These are phyloP conservation scores for Entomobrya multifasciata DNA, from an alignment of 2,888 invertebrate genomes.

Conservation along the genomic window DNA sequence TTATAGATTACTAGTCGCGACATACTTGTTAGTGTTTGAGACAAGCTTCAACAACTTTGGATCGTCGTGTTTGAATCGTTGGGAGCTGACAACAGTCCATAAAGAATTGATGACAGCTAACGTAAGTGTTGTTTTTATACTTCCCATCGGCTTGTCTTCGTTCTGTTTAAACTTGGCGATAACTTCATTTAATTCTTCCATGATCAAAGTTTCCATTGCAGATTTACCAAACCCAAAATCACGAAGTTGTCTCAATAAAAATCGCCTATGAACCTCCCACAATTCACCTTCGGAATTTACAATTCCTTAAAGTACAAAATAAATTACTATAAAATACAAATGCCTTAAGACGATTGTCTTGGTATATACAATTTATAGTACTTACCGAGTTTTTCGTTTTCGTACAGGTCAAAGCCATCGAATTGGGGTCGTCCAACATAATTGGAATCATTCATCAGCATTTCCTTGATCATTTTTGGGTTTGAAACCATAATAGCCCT, in stretches of 20 bases:
- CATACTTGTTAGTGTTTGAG: slow-evolving; percentile 34
- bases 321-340: neutral
- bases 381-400: slow-evolving; percentile 7
- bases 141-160: slow-evolving; percentile 54
- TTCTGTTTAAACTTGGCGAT: slow-evolving; percentile 53
- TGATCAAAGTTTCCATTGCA: slow-evolving; percentile 65
- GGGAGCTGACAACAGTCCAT: slow-evolving; percentile 70
- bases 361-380: too few species aligned
- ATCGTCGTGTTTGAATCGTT: slow-evolving; percentile 69
- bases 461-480: slow-evolving; percentile 55
- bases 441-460: slow-evolving; percentile 11
- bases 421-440: slow-evolving; percentile 45
- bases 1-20: neutral
- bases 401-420: slow-evolving; percentile 31
- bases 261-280: slow-evolving; percentile 57
- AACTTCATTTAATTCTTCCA: slow-evolving; percentile 72
- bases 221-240: slow-evolving; percentile 76
- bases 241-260: slow-evolving; percentile 54
- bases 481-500: slow-evolving; percentile 39
- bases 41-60: slow-evolving; percentile 55
- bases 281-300: slow-evolving; percentile 48
- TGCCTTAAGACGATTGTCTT: too few species aligned
- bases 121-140: slow-evolving; percentile 60
- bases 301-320: slow-evolving; percentile 8
- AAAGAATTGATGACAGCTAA: slow-evolving; percentile 72